Conservation (phyloP, 1,140 invertebrate species). For the Bombus pyrosoma region DNA sequence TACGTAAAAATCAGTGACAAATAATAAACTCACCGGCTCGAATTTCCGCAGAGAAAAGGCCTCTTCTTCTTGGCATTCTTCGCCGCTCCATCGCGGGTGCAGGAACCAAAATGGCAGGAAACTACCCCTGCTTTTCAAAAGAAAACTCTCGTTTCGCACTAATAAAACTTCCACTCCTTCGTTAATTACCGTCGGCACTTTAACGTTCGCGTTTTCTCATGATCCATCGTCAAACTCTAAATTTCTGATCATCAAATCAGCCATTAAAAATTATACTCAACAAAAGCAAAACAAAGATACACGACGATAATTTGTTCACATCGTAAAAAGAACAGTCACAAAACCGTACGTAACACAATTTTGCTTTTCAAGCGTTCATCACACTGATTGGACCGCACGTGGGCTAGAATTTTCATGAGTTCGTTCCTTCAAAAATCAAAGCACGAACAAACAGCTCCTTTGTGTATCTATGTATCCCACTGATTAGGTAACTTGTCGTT, state of each 20-base stretch:
- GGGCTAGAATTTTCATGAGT: neutral
- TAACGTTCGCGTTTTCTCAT: conserved; percentile 22
- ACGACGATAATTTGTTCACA: conserved; percentile 1
- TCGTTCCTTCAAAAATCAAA: neutral
- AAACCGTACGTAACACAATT: neutral
- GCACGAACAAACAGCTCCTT: neutral
- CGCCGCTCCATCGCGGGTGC: conserved; percentile 46
- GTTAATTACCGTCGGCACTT: conserved; percentile 30
- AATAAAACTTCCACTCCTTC: neutral
- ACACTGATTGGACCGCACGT: neutral
- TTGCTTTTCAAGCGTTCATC: neutral
- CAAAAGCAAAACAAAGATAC: neutral
- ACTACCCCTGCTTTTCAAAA: neutral
- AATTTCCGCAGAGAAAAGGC: conserved; percentile 59
- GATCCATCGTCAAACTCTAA: conserved; percentile 16
- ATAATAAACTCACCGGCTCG: conserved; percentile 59
- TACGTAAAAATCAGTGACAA: neutral
- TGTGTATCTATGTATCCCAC: too few relatives aligned
- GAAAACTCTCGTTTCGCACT: conserved; percentile 15
- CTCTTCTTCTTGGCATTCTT: conserved; percentile 64
- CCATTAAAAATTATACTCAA: neutral
- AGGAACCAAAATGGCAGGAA: conserved; percentile 27
- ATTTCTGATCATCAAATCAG: neutral
- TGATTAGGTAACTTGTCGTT: neutral
- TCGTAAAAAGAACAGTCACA: neutral